A percentile compares a stretch with the other conserved stretches of the same genome.
These are phyloP conservation scores for Acleris literana DNA, from an alignment of 2,888 invertebrate genomes.

Conservation along the genomic window DNA sequence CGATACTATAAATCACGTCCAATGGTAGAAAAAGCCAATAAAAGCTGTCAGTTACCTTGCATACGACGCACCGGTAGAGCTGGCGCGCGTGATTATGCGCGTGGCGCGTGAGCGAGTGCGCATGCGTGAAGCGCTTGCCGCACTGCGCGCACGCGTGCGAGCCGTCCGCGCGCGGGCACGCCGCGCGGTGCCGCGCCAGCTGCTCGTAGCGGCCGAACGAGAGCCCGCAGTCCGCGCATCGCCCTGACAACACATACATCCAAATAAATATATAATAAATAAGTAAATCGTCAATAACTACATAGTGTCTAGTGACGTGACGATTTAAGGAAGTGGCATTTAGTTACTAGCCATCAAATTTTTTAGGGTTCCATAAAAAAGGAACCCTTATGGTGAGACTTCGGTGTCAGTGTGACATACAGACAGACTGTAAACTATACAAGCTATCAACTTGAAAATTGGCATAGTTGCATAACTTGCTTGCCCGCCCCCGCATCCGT, in stretches of 20 bases:
- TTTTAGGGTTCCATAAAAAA: too few relatives aligned
- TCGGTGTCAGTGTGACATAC: too few relatives aligned
- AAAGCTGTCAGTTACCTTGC: slow-evolving; percentile 56
- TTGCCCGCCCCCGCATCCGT: too few relatives aligned
- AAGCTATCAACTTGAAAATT: too few relatives aligned
- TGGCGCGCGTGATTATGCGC: slow-evolving; percentile 79
- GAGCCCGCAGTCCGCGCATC: slow-evolving; percentile 64
- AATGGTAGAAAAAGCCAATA: neutral
- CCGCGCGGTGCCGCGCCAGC: slow-evolving; percentile 65
- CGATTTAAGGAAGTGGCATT: too few relatives aligned
- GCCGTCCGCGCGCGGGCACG: slow-evolving; percentile 46
- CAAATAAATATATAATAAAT: too few relatives aligned
- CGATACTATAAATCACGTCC: neutral
- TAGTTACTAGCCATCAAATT: too few relatives aligned
- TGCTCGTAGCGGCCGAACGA: slow-evolving; percentile 71
- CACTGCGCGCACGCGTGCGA: slow-evolving; percentile 73
- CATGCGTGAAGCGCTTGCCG: slow-evolving; percentile 74
- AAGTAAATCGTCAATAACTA: too few relatives aligned
- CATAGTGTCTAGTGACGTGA: too few relatives aligned
- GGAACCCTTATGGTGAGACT: too few relatives aligned
- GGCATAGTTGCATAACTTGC: too few relatives aligned
- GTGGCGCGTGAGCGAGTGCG: slow-evolving; percentile 74
- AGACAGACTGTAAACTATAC: too few relatives aligned
- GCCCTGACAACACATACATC: slow-evolving; percentile 51
- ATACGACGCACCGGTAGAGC: slow-evolving; percentile 77